Base-by-base conservation (phyloP, 2,888 invertebrate species). In the Zygothrica quintamaculata region DNA sequence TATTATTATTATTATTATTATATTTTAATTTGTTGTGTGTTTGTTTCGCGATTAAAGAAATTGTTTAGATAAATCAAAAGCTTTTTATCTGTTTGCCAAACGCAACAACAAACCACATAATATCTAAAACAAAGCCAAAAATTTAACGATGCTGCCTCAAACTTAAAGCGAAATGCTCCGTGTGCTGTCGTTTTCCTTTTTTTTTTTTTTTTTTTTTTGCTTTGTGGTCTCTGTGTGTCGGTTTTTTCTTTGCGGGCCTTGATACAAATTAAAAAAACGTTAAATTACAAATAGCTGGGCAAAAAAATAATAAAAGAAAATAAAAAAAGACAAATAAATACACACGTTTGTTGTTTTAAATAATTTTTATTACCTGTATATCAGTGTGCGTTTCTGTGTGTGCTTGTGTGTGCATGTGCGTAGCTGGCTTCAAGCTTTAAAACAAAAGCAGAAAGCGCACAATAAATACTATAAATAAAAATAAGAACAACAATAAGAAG, bases 271-370 rank as follows among this genome's bases (percentile, higher is more conserved):
- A 65, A 74, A 82, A n/a, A 70, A 65, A 59, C 79, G 70, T 79
- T 85, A 76, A 70, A 79, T 66, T 65, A 59, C 46, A 46, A 62
- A 65, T 29, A 36, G 34, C 25, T 3, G 55, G 55, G 67, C 50
- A 74, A 81, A 67, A n/a, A n/a, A n/a, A n/a, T n/a, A n/a, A n/a
- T n/a, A n/a, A n/a, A n/a, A n/a, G n/a, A n/a, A n/a, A n/a, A n/a
- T n/a, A n/a, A n/a, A n/a, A n/a, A n/a, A n/a, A n/a, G n/a, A 64
- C 65, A 81, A 86, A 81, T 84, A 81, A 86, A 81, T 84, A 84
- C 36, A 66, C 44, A 29, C 6, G 42, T 26, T 53, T 67, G 29
- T 37, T 79, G 82, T 65, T 84, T 81, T 86, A 86, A 81, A 86
- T 84, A 84, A 50, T 43, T 79, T 80, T 81, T 81, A 81, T 81